Conservation (phyloP, 2,797 vertebrate genomes). For the Luscinia luscinia region DNA sequence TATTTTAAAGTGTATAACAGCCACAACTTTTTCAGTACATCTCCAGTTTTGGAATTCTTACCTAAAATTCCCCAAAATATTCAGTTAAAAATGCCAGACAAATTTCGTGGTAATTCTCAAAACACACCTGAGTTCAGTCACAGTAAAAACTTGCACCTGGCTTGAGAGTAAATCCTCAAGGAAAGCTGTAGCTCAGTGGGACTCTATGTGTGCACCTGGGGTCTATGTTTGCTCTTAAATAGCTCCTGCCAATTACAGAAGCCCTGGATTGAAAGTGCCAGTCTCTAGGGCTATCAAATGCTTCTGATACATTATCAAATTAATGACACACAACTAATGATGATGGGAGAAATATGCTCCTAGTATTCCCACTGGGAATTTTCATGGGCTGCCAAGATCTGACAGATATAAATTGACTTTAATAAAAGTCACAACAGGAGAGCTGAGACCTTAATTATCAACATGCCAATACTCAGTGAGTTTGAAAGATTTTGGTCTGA, state of each 20-base stretch:
- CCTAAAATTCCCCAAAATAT: not conserved
- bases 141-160: not conserved
- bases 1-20: not conserved
- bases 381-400: not conserved
- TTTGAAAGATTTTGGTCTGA: conserved; percentile 15
- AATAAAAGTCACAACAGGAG: conserved; percentile 56
- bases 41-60: not conserved
- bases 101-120: not conserved
- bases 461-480: not conserved
- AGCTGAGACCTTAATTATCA: conserved; percentile 24
- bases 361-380: not conserved
- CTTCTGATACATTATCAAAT: conserved; percentile 27
- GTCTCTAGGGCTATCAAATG: not conserved
- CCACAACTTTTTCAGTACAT: not conserved
- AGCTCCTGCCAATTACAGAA: conserved; percentile 4
- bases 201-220: not conserved
- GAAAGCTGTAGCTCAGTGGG: not conserved
- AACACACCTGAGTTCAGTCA: not conserved
- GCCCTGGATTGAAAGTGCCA: not conserved
- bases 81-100: not conserved
- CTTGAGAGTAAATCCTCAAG: not conserved
- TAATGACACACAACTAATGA: conserved; percentile 13
- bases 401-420: conserved; percentile 50
- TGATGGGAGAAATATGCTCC: conserved; percentile 30
- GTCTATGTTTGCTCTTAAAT: not conserved